These are phyloP conservation scores for Python bivittatus DNA, from an alignment of 2,113 vertebrate species.

Conservation along the genomic window DNA sequence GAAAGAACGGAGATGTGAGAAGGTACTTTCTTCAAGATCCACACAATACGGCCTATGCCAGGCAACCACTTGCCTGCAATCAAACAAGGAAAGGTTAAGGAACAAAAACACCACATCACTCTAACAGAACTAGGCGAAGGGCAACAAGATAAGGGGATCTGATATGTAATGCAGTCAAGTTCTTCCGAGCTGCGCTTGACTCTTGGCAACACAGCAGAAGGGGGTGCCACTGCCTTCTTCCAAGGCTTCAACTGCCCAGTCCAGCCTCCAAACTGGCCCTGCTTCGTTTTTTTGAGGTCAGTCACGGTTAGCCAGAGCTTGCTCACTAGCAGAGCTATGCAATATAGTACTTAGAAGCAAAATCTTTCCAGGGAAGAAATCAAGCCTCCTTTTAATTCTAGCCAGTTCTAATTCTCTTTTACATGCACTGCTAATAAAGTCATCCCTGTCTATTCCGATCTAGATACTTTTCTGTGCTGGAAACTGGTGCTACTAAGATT, in stretches of 20 bases:
- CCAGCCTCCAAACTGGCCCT: not conserved
- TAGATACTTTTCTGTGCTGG: not conserved
- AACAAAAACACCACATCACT: not conserved
- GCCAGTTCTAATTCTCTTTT: not conserved
- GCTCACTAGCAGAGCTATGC: not conserved
- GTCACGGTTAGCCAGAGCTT: not conserved
- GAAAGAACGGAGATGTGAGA: conserved; percentile 92
- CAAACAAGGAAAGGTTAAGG: not conserved
- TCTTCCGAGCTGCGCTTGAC: not conserved
- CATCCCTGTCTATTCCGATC: not conserved
- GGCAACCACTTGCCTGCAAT: conserved; percentile 90
- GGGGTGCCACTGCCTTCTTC: not conserved
- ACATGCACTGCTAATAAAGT: not conserved
- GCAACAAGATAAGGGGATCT: not conserved
- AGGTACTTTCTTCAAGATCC: conserved; percentile 97
- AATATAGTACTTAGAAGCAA: not conserved
- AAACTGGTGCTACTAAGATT: not conserved
- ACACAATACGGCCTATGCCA: conserved; percentile 98
- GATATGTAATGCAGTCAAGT: not conserved
- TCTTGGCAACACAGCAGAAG: not conserved
- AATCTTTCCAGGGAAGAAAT: not conserved
- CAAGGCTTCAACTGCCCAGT: not conserved
- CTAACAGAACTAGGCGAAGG: not conserved
- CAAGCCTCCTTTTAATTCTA: not conserved
- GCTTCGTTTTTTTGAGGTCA: not conserved